These are phyloP conservation scores for Telmatochromis sp. DNA, from an alignment of 2,113 vertebrate species.

Conservation along the genomic window DNA sequence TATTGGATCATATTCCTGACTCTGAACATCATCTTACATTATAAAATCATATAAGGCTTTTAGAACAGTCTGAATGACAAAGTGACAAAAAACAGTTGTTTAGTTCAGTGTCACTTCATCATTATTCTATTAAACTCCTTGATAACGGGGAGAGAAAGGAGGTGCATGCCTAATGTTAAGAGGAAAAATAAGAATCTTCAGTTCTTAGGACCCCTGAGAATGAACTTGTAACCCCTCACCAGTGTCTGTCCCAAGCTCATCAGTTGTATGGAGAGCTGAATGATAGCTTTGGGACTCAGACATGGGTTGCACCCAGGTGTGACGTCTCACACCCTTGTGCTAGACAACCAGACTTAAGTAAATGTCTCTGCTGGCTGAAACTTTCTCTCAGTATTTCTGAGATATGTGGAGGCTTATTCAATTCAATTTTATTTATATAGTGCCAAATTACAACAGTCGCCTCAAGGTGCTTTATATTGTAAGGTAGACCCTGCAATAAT, in stretches of 20 bases:
- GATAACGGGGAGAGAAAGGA: not conserved
- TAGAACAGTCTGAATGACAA: not conserved
- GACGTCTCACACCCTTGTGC: not conserved
- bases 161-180: not conserved
- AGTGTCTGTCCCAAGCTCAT: not conserved
- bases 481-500: not conserved
- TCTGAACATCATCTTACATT: not conserved
- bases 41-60: not conserved
- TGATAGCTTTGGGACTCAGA: not conserved
- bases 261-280: not conserved
- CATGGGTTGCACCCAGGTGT: not conserved
- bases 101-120: not conserved
- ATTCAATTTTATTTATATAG: not conserved
- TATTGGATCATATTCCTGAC: not conserved
- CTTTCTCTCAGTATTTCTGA: not conserved
- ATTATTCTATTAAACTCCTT: not conserved
- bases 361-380: not conserved
- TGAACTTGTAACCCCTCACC: not conserved
- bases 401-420: not conserved
- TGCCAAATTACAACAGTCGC: not conserved
- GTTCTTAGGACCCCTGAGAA: not conserved
- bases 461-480: not conserved
- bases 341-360: not conserved
- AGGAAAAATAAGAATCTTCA: not conserved
- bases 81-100: not conserved